Evolutionary conservation across 2,888 invertebrate genomes (phyloP).

Genomic region (Dione vanillae): DNA sequence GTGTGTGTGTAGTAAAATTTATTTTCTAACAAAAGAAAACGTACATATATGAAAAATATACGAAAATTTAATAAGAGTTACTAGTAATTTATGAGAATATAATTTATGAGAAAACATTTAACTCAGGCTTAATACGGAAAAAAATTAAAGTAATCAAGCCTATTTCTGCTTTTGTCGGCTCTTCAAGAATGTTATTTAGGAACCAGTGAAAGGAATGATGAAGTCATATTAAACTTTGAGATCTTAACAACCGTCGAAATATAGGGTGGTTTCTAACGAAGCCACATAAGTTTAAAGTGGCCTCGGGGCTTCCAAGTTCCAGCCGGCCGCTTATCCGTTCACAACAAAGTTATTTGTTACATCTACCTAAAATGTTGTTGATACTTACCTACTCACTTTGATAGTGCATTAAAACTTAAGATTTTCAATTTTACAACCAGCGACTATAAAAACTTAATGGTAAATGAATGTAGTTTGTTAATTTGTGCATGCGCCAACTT

Average conservation of each 20-base stretch:
- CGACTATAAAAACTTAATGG: slow-evolving; percentile 32
- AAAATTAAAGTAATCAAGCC: neutral
- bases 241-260: slow-evolving; percentile 36
- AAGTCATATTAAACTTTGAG: slow-evolving; percentile 32
- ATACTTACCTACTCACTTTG: slow-evolving; percentile 59
- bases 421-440: slow-evolving; percentile 33
- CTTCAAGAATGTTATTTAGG: slow-evolving; percentile 1
- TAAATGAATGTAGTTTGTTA: slow-evolving; percentile 34
- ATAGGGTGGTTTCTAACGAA: slow-evolving; percentile 66
- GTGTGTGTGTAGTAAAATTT: too few species aligned
- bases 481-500: slow-evolving; percentile 38
- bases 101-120: too few species aligned
- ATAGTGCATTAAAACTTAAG: slow-evolving; percentile 34
- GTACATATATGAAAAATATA: neutral
- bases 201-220: slow-evolving; percentile 11
- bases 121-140: neutral
- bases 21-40: too few species aligned
- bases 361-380: slow-evolving; percentile 69
- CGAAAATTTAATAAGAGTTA: neutral
- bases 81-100: too few species aligned
- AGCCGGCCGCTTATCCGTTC: slow-evolving; percentile 73
- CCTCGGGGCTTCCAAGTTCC: slow-evolving; percentile 73
- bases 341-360: slow-evolving; percentile 78
- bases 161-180: neutral
- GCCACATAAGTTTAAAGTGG: slow-evolving; percentile 82